Evolutionary conservation across 2,113 vertebrate genomes (phyloP).

Genomic region (Scomber colias): DNA sequence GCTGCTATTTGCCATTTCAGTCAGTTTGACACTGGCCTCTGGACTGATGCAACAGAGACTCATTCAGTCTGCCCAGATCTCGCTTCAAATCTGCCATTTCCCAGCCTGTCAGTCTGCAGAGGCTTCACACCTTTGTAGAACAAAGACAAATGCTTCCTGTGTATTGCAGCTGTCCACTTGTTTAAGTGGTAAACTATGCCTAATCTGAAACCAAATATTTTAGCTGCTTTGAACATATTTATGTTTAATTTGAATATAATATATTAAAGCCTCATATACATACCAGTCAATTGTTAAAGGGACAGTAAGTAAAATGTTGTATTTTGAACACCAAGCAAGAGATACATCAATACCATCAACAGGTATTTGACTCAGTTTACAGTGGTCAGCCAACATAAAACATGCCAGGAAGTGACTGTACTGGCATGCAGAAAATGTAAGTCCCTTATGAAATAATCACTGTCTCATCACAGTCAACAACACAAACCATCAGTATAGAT

Average conservation of each 20-base stretch:
- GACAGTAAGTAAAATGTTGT: too few species aligned
- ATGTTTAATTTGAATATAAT: background rate
- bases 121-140: slow-evolving; percentile 4
- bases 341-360: background rate
- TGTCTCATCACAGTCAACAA: background rate
- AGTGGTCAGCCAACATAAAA: background rate
- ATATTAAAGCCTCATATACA: too few species aligned
- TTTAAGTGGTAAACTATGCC: background rate
- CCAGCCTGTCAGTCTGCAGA: slow-evolving; percentile 19
- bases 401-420: background rate
- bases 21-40: slow-evolving; percentile 33
- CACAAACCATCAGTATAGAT: background rate
- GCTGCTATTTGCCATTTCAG: slow-evolving; percentile 44
- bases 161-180: background rate
- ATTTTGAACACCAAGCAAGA: background rate
- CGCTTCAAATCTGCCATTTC: slow-evolving; percentile 10
- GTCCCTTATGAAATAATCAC: background rate
- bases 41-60: slow-evolving; percentile 10
- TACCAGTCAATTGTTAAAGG: too few species aligned
- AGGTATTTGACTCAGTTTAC: background rate
- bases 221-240: slow-evolving; percentile 32
- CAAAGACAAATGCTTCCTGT: slow-evolving; percentile 15
- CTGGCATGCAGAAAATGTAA: background rate
- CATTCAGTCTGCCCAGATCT: slow-evolving; percentile 16
- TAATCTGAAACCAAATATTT: slow-evolving; percentile 4